phyloP scores from a whole-genome alignment of 2,113 vertebrate genomes.

The Solenodon paradoxus region DNA sequence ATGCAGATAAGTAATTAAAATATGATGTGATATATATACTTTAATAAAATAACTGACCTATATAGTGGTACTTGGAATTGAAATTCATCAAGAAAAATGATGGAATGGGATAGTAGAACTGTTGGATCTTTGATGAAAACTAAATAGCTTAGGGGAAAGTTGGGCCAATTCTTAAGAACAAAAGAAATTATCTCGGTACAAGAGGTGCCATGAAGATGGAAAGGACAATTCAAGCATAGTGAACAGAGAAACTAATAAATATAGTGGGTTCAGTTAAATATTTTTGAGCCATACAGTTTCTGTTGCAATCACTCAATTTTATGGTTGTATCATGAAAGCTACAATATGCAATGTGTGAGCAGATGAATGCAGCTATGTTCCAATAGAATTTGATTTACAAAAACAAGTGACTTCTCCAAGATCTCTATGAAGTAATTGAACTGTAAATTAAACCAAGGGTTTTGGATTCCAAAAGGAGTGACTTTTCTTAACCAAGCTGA shows the following conservation, averaged over 20 bases:
- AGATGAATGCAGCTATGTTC: neutral
- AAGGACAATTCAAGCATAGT: neutral
- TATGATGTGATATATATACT: neutral
- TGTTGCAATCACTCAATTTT: neutral
- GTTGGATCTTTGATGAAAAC: neutral
- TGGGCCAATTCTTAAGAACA: neutral
- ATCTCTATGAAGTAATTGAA: neutral
- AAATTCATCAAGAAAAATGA: neutral
- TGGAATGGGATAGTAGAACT: neutral
- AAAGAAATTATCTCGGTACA: neutral
- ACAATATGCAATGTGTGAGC: neutral
- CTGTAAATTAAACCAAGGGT: neutral
- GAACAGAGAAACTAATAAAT: slow-evolving; percentile 1
- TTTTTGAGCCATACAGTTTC: neutral
- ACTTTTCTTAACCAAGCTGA: neutral
- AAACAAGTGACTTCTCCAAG: neutral
- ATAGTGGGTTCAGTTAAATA: neutral
- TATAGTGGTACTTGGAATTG: neutral
- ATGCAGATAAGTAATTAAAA: neutral
- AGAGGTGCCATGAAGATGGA: neutral
- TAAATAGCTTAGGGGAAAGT: neutral
- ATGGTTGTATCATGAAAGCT: neutral
- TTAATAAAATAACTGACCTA: neutral
- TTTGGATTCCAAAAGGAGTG: neutral
- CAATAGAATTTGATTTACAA: neutral